phyloP scores from a whole-genome alignment of 30 jellyfish, hydroid and myxozoan genomes.

The Pelagia noctiluca region DNA sequence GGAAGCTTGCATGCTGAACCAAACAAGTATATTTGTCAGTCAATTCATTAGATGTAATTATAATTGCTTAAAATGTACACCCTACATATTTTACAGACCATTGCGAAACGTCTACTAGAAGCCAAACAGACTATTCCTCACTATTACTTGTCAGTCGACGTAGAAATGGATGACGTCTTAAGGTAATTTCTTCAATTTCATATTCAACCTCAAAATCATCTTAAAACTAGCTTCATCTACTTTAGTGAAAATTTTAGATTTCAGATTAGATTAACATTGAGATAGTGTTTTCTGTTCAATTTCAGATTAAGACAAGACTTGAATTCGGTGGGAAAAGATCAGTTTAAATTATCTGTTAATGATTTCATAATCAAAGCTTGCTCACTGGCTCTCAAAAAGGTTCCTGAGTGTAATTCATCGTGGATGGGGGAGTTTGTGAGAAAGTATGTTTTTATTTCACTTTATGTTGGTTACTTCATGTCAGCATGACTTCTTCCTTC shows the following conservation, averaged over 20 bases:
- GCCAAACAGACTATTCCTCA: conserved; percentile 98
- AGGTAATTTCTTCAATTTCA: conserved; percentile 37
- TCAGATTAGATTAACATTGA: background rate
- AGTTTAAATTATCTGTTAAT: conserved; percentile 81
- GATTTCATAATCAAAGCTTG: conserved; percentile 96
- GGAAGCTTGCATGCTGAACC: no score
- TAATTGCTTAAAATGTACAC: no score
- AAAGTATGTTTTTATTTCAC: conserved; percentile 50
- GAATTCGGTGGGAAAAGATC: conserved; percentile 47
- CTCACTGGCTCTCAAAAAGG: conserved; percentile 75
- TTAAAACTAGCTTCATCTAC: background rate
- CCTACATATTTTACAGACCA: conserved; percentile 66
- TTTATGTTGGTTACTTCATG: background rate
- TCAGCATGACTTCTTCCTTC: no score
- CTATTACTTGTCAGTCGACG: conserved; percentile 83
- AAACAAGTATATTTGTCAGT: no score
- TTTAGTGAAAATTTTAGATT: no score
- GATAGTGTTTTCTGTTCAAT: background rate
- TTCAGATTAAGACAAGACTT: conserved; percentile 80
- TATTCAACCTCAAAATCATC: background rate
- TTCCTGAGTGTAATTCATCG: conserved; percentile 98
- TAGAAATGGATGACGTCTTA: conserved; percentile 88
- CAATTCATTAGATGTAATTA: no score
- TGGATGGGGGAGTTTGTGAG: conserved; percentile 96
- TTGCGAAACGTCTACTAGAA: conserved; percentile 89